phyloP scores from a whole-genome alignment of 2,113 vertebrate genomes.

The Pluvialis apricaria region DNA sequence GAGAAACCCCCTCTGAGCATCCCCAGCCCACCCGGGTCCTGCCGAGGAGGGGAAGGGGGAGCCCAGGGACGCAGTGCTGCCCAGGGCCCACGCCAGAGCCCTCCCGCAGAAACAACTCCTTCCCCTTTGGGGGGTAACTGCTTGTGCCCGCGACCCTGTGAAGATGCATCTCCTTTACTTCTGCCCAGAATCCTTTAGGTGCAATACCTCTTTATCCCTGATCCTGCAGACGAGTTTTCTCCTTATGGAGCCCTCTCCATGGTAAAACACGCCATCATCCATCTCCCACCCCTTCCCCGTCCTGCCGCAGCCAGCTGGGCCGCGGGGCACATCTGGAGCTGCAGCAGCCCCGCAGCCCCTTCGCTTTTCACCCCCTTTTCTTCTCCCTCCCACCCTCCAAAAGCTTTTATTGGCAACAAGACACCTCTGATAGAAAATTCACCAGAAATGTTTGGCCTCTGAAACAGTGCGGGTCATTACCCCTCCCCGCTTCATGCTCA shows the following conservation, averaged over 20 bases:
- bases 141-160: neutral
- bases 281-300: neutral
- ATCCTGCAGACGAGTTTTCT: neutral
- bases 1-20: neutral
- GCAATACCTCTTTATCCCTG: neutral
- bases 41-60: neutral
- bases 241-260: rapidly evolving
- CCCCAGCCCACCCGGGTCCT: rapidly evolving
- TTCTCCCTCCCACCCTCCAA: neutral
- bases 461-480: neutral
- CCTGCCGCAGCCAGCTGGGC: rapidly evolving
- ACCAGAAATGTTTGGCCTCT: neutral
- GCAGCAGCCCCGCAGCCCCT: neutral
- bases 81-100: neutral
- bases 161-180: neutral
- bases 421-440: rapidly evolving
- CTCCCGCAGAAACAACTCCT: neutral
- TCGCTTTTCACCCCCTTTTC: neutral
- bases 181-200: neutral
- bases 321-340: neutral
- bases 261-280: neutral
- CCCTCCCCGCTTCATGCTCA: neutral
- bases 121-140: neutral
- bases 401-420: neutral
- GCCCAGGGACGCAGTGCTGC: rapidly evolving